A percentile compares a stretch with the other conserved stretches of the same genome.
These are phyloP conservation scores for Neodontobutis hainanensis DNA, from an alignment of 2,113 vertebrate species.

Conservation along the genomic window DNA sequence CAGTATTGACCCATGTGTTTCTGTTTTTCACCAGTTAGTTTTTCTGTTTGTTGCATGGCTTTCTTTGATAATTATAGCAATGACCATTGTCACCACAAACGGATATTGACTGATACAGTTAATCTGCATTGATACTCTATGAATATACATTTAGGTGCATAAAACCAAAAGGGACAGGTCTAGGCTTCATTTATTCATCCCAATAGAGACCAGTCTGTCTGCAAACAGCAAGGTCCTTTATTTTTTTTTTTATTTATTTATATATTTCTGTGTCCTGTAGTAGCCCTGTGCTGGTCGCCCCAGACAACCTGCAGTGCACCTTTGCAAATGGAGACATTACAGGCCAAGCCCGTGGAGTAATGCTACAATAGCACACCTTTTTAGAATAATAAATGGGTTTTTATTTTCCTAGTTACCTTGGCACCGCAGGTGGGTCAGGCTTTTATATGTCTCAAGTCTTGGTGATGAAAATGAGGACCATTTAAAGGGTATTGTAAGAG, in stretches of 20 bases:
- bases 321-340: constrained; percentile 8
- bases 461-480: too few species aligned
- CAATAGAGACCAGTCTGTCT: background rate
- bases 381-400: too few species aligned
- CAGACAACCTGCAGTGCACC: constrained; percentile 20
- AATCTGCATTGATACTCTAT: background rate
- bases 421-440: too few species aligned
- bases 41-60: constrained; percentile 20
- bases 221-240: background rate
- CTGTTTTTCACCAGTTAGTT: constrained; percentile 28
- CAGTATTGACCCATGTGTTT: constrained; percentile 37
- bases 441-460: too few species aligned
- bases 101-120: background rate
- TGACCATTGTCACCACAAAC: constrained; percentile 36
- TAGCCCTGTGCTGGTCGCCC: constrained; percentile 19
- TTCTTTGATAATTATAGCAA: constrained; percentile 28
- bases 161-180: constrained; percentile 1
- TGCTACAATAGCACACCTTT: background rate
- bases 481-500: too few species aligned
- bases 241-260: background rate
- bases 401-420: too few species aligned
- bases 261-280: constrained; percentile 4
- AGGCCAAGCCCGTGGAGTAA: constrained; percentile 1
- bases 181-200: constrained; percentile 10
- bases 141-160: constrained; percentile 9